phyloP scores from a whole-genome alignment of 2,888 invertebrate species.

The Tinea semifulvella region DNA sequence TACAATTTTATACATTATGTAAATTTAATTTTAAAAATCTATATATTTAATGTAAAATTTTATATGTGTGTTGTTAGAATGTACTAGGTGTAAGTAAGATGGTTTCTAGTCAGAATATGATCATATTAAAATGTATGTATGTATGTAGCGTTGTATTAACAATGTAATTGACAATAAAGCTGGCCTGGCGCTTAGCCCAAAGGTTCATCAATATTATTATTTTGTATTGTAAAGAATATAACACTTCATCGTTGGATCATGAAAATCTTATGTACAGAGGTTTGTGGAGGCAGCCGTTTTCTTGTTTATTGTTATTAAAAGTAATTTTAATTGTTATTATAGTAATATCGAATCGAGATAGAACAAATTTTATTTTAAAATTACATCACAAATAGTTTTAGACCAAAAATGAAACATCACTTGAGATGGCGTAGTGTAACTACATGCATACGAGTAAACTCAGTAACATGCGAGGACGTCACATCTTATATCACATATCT shows the following conservation, averaged over 20 bases:
- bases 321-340: conserved; percentile 7
- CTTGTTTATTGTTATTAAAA: conserved; percentile 10
- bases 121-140: conserved; percentile 53
- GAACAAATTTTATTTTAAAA: neutral
- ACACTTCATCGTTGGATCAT: conserved; percentile 3
- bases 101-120: conserved; percentile 68
- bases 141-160: conserved; percentile 52
- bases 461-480: conserved; percentile 23
- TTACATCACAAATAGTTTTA: conserved; percentile 3
- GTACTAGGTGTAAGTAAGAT: conserved; percentile 61
- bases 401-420: neutral
- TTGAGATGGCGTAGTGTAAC: neutral
- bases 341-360: too few species aligned
- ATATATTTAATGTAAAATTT: conserved; percentile 59
- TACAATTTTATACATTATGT: conserved; percentile 61
- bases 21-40: conserved; percentile 43
- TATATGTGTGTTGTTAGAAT: conserved; percentile 58
- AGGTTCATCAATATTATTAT: conserved; percentile 14
- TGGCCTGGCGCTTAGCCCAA: conserved; percentile 38
- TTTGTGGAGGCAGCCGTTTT: conserved; percentile 1
- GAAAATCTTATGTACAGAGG: conserved; percentile 1
- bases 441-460: neutral
- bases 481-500: conserved; percentile 31
- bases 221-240: conserved; percentile 2
- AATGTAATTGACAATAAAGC: conserved; percentile 66